Conservation (phyloP, 1,140 invertebrate species). For the Cryptotermes secundus region DNA sequence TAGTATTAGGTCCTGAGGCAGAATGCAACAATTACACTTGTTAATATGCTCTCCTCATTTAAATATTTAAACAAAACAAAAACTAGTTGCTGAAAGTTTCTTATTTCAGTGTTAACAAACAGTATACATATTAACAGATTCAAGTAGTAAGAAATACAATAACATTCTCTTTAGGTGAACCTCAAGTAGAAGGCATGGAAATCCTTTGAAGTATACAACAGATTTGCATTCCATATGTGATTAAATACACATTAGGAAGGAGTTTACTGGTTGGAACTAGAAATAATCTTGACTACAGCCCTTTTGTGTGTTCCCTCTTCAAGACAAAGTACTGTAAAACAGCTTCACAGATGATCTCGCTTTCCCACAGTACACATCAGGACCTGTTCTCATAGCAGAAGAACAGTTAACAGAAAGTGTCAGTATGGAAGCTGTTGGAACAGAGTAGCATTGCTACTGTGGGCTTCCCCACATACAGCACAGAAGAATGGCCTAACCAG, state of each 20-base stretch:
- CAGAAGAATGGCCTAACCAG: no score
- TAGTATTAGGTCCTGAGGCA: constrained; percentile 6
- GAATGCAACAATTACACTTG: constrained; percentile 5
- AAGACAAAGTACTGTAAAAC: not conserved
- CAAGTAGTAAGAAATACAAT: constrained; percentile 2
- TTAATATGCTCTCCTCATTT: constrained; percentile 8
- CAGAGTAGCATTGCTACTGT: not conserved
- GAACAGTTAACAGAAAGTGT: not conserved
- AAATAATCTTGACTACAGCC: not conserved
- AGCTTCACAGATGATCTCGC: no score
- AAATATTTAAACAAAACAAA: constrained; percentile 1
- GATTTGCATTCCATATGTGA: not conserved
- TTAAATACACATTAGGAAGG: not conserved
- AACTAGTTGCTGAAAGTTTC: not conserved
- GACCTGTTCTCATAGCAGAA: not conserved
- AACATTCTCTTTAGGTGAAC: not conserved
- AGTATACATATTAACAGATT: constrained; percentile 13
- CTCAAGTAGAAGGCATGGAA: not conserved
- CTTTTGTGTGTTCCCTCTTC: not conserved
- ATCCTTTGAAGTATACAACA: not conserved
- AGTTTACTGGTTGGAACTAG: not conserved
- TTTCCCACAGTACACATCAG: not conserved
- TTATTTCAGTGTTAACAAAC: constrained; percentile 18
- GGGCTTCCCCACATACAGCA: no score
- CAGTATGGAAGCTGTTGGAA: not conserved